A percentile compares a stretch with the other conserved stretches of the same genome.
Conservation (phyloP, 2,888 invertebrate genomes). For the Gisinianus flammeolus region DNA sequence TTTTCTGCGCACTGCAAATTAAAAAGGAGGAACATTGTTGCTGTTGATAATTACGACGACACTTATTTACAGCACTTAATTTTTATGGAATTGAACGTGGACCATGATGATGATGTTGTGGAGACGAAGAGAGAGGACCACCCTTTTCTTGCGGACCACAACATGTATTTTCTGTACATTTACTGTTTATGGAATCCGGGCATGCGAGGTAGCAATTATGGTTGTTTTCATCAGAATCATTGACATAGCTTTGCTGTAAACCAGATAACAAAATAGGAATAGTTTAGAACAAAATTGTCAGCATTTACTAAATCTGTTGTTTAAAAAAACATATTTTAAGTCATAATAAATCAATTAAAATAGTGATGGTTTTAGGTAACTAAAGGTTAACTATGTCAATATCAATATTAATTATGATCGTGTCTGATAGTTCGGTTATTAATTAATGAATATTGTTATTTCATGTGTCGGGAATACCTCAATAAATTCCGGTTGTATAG, state of each 20-base stretch:
- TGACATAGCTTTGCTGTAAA: slow-evolving; percentile 31
- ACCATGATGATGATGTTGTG: slow-evolving; percentile 25
- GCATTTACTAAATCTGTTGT: too few species aligned
- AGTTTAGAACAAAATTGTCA: too few species aligned
- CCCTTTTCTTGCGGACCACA: slow-evolving; percentile 70
- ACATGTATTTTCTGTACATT: slow-evolving; percentile 86
- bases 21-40: background rate
- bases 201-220: slow-evolving; percentile 83
- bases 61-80: background rate
- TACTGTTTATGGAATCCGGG: slow-evolving; percentile 76
- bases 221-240: slow-evolving; percentile 37
- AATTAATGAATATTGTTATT: too few species aligned
- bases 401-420: too few species aligned
- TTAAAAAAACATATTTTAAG: too few species aligned
- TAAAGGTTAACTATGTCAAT: too few species aligned
- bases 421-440: too few species aligned
- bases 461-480: too few species aligned
- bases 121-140: slow-evolving; percentile 12
- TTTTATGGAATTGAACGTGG: slow-evolving; percentile 29
- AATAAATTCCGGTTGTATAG: slow-evolving; percentile 97
- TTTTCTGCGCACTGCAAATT: background rate
- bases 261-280: background rate
- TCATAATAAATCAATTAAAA: too few species aligned
- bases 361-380: too few species aligned
- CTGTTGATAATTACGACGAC: background rate